These are phyloP conservation scores for Callaeas wilsoni DNA, from an alignment of 2,113 vertebrate species.

Conservation along the genomic window DNA sequence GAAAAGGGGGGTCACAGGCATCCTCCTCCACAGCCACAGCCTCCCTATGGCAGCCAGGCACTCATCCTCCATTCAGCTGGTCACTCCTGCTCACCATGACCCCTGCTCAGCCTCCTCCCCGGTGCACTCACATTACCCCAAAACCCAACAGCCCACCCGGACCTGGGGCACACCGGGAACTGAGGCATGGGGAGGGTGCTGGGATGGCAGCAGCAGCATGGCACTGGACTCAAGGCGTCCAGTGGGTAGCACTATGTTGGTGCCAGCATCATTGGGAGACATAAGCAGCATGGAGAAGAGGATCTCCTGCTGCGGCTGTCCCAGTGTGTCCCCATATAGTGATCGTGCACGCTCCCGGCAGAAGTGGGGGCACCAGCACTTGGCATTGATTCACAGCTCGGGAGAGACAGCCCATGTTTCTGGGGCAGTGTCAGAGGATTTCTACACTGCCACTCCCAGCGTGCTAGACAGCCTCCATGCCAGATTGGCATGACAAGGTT, in stretches of 20 bases:
- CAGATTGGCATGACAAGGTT: accelerated
- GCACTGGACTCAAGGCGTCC: accelerated
- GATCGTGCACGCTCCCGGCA: accelerated
- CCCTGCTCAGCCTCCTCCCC: background rate
- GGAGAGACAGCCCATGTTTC: accelerated
- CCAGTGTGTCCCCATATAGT: accelerated
- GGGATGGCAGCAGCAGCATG: accelerated
- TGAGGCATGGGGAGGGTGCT: background rate
- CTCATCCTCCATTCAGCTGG: background rate
- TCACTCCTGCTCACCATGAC: background rate
- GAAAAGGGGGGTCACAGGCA: background rate
- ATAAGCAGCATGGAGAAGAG: background rate
- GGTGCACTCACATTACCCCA: background rate
- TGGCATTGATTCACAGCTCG: background rate
- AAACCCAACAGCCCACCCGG: too few relatives aligned
- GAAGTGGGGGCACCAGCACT: accelerated
- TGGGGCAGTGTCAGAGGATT: background rate
- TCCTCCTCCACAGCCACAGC: background rate
- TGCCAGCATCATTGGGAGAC: accelerated
- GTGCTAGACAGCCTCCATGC: background rate
- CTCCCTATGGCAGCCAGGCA: background rate
- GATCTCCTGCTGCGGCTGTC: accelerated
- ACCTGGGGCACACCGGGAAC: background rate
- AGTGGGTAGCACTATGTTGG: accelerated
- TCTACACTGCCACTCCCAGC: accelerated